phyloP scores from a whole-genome alignment of 2,888 invertebrate species.

The Scaptomyza tumidula region DNA sequence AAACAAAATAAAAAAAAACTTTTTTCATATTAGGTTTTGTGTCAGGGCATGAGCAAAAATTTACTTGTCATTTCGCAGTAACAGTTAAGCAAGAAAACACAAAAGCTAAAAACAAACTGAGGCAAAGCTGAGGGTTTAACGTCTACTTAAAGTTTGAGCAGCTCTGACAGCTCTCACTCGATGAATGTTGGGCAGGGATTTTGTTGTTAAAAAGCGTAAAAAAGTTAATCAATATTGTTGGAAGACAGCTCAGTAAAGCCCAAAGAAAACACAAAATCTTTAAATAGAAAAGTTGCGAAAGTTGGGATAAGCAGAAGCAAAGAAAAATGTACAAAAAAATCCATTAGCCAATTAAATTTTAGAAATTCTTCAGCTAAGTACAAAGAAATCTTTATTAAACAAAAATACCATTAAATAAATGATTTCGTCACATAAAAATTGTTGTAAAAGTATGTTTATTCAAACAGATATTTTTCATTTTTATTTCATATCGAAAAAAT shows the following conservation, averaged over 20 bases:
- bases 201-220: constrained; percentile 49
- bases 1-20: constrained; percentile 18
- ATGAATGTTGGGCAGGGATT: constrained; percentile 46
- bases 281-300: not conserved
- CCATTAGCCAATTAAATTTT: no score
- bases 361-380: no score
- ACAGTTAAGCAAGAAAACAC: constrained; percentile 9
- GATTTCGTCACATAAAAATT: not conserved
- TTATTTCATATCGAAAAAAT: not conserved
- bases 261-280: constrained; percentile 19
- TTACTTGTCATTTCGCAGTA: constrained; percentile 53
- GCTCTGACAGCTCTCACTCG: constrained; percentile 48
- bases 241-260: constrained; percentile 36
- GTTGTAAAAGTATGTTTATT: not conserved
- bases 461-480: not conserved
- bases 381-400: no score
- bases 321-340: no score
- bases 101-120: constrained; percentile 2
- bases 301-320: constrained; percentile 23
- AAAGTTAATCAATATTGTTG: constrained; percentile 61
- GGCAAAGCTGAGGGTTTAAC: constrained; percentile 25
- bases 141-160: constrained; percentile 46
- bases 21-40: constrained; percentile 53
- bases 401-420: no score
- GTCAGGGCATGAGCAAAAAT: constrained; percentile 24